Evolutionary conservation across 2,888 invertebrate species (phyloP).

Genomic region (Agonopterix arenella): DNA sequence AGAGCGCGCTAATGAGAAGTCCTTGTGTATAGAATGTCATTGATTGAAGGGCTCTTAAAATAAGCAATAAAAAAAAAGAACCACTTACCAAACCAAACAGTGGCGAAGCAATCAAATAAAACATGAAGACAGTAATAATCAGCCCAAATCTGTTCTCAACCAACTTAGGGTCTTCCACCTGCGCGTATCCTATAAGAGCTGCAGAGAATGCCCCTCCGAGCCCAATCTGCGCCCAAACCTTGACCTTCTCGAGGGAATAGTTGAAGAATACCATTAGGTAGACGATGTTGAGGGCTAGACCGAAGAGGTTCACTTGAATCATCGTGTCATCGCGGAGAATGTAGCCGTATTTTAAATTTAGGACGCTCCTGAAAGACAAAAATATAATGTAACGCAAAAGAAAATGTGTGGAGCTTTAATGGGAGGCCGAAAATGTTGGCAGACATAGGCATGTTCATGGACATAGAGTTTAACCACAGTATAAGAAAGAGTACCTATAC

Average conservation of each 20-base stretch:
- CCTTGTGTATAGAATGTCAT: too few relatives aligned
- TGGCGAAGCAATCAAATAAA: slow-evolving; percentile 82
- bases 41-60: neutral
- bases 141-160: slow-evolving; percentile 84
- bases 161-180: slow-evolving; percentile 79
- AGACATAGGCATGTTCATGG: too few relatives aligned
- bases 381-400: too few relatives aligned
- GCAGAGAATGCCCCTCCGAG: slow-evolving; percentile 69
- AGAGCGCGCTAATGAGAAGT: too few relatives aligned
- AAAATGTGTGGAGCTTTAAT: too few relatives aligned
- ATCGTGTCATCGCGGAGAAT: slow-evolving; percentile 85
- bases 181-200: slow-evolving; percentile 79
- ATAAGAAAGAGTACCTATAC: too few relatives aligned
- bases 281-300: slow-evolving; percentile 80
- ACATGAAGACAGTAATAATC: slow-evolving; percentile 81
- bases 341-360: slow-evolving; percentile 86
- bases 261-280: slow-evolving; percentile 82
- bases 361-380: slow-evolving; percentile 74
- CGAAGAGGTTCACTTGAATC: slow-evolving; percentile 87
- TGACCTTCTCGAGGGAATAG: slow-evolving; percentile 75
- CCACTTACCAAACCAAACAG: slow-evolving; percentile 80
- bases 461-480: too few relatives aligned
- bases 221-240: slow-evolving; percentile 65
- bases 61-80: neutral
- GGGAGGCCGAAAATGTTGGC: too few relatives aligned